phyloP scores from a whole-genome alignment of 2,113 vertebrate genomes.

The Baryphthengus martii region DNA sequence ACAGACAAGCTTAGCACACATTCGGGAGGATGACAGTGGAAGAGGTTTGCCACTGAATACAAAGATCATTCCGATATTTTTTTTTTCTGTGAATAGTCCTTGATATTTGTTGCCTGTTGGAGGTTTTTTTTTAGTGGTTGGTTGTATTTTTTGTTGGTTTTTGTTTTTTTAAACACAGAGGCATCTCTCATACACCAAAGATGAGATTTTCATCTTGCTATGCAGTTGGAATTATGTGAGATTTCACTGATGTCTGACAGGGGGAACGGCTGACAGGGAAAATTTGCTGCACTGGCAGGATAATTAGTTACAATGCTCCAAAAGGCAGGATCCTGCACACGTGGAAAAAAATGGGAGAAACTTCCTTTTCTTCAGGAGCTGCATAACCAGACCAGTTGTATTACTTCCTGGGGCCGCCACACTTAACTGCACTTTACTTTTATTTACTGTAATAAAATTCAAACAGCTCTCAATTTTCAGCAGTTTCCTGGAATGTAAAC shows the following conservation, averaged over 20 bases:
- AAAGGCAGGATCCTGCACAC: neutral
- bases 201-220: neutral
- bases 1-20: neutral
- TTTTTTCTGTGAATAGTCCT: neutral
- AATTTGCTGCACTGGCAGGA: neutral
- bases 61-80: neutral
- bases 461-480: neutral
- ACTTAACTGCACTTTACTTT: neutral
- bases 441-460: neutral
- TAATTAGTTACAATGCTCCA: neutral
- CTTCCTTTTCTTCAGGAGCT: neutral
- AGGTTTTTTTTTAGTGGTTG: neutral
- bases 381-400: neutral
- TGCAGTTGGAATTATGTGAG: constrained; percentile 3
- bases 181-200: neutral
- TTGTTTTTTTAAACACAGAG: neutral
- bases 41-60: neutral
- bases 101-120: neutral
- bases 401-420: neutral
- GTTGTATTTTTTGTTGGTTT: no score
- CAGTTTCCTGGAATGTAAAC: neutral
- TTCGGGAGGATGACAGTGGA: neutral
- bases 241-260: constrained; percentile 3
- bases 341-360: neutral
- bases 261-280: constrained; percentile 25